Conservation (phyloP, 2,888 invertebrate species). For the Priapulus caudatus region DNA sequence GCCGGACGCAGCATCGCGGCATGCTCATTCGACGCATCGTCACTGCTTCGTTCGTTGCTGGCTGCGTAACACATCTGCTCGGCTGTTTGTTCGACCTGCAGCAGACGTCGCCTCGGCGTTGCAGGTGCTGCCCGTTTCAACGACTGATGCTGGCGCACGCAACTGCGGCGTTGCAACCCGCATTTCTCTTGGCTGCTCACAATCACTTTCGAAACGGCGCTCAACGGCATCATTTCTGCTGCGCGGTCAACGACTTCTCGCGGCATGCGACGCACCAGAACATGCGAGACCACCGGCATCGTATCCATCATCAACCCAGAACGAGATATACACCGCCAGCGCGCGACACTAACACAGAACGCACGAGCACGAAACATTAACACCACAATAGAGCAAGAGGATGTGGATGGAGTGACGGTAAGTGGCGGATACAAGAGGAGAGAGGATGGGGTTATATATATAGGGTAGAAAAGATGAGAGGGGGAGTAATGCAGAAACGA, state of each 20-base stretch:
- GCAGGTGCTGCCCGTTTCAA: conserved; percentile 42
- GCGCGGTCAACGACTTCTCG: background rate
- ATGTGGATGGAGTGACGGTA: background rate
- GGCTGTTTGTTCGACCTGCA: conserved; percentile 42
- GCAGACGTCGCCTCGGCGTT: conserved; percentile 44
- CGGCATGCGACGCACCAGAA: background rate
- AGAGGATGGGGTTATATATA: too few species aligned
- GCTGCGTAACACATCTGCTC: conserved; percentile 57
- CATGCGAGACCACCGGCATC: too few species aligned
- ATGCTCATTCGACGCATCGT: conserved; percentile 54
- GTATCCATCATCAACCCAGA: background rate
- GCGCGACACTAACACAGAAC: too few species aligned
- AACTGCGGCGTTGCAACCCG: conserved; percentile 65
- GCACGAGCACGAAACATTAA: too few species aligned
- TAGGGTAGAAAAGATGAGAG: too few species aligned
- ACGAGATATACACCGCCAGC: too few species aligned
- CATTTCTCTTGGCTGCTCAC: conserved; percentile 66
- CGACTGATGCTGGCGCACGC: conserved; percentile 55
- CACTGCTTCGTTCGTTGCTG: conserved; percentile 62
- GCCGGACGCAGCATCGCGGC: conserved; percentile 52
- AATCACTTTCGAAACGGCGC: conserved; percentile 28
- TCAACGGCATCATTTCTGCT: conserved; percentile 13
- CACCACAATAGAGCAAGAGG: too few species aligned
- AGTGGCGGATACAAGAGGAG: background rate
- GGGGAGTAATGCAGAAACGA: background rate